Evolutionary conservation across 2,888 invertebrate genomes (phyloP).

Genomic region (Erebia aethiops): DNA sequence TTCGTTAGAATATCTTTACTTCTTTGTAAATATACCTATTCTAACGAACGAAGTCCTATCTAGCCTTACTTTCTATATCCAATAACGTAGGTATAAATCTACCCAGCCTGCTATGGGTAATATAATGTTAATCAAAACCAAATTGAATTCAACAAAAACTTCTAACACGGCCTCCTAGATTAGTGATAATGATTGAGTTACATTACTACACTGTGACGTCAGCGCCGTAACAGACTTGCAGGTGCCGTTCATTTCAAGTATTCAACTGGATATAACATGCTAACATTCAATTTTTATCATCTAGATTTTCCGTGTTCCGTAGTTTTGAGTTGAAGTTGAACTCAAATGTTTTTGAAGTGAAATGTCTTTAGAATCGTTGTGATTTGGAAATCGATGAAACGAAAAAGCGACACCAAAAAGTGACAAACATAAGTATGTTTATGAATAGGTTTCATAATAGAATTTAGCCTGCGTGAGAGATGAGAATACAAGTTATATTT

Average conservation of each 20-base stretch:
- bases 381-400: too few species aligned
- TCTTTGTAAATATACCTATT: too few species aligned
- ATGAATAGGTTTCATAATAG: too few species aligned
- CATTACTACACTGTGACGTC: slow-evolving; percentile 62
- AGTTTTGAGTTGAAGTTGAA: too few species aligned
- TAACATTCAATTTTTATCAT: too few species aligned
- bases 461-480: too few species aligned
- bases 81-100: neutral
- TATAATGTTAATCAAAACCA: slow-evolving; percentile 49
- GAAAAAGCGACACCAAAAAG: too few species aligned
- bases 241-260: slow-evolving; percentile 60
- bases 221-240: slow-evolving; percentile 68
- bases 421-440: too few species aligned
- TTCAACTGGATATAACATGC: slow-evolving; percentile 32
- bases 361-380: too few species aligned
- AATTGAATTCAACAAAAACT: slow-evolving; percentile 53
- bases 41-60: neutral
- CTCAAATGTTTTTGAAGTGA: too few species aligned
- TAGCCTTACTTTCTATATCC: slow-evolving; percentile 10
- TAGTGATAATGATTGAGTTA: slow-evolving; percentile 50
- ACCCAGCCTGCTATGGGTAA: slow-evolving; percentile 24
- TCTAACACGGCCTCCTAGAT: slow-evolving; percentile 49
- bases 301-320: too few species aligned
- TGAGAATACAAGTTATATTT: too few species aligned
- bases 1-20: neutral